A percentile compares a stretch with the other conserved stretches of the same genome.
Conservation (phyloP, 2,888 invertebrate genomes). For the Caenorhabditis sp. region DNA sequence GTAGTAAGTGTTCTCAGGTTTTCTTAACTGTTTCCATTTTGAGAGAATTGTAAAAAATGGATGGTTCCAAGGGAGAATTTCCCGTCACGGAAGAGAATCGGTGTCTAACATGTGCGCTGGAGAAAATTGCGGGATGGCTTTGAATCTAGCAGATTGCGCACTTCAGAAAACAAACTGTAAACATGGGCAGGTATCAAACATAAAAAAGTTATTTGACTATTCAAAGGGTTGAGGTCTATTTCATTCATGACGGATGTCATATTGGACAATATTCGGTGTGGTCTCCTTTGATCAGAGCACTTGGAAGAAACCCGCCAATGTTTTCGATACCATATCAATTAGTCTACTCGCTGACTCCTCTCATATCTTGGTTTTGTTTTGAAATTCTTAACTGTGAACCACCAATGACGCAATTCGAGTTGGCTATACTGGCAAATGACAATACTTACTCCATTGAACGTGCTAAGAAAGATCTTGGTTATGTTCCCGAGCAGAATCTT, state of each 20-base stretch:
- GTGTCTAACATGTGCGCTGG: conserved; percentile 32
- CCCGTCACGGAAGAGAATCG: conserved; percentile 6
- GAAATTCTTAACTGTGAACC: conserved; percentile 10
- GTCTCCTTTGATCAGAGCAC: conserved; percentile 13
- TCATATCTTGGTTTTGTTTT: conserved; percentile 7
- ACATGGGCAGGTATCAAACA: conserved; percentile 33
- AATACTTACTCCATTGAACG: conserved; percentile 62
- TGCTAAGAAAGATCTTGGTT: conserved; percentile 41
- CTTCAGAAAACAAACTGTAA: background rate
- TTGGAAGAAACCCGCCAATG: conserved; percentile 15
- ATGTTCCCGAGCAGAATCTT: conserved; percentile 29
- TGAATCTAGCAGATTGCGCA: conserved; percentile 34
- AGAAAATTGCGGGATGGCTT: conserved; percentile 22
- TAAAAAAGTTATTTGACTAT: background rate
- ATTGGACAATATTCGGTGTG: conserved; percentile 37
- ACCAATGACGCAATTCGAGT: conserved; percentile 40
- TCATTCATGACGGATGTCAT: conserved; percentile 23
- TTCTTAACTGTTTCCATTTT: background rate
- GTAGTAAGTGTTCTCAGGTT: conserved; percentile 9
- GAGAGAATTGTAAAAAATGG: conserved; percentile 19
- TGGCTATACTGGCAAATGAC: conserved; percentile 44
- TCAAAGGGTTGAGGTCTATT: conserved; percentile 30
- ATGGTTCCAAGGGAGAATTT: conserved; percentile 10
- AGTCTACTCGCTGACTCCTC: background rate
- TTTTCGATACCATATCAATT: background rate